Evolutionary conservation across 1,140 invertebrate genomes (phyloP), one percentile per base, ranked within the genome.

Genomic region (Idris sp.): DNA sequence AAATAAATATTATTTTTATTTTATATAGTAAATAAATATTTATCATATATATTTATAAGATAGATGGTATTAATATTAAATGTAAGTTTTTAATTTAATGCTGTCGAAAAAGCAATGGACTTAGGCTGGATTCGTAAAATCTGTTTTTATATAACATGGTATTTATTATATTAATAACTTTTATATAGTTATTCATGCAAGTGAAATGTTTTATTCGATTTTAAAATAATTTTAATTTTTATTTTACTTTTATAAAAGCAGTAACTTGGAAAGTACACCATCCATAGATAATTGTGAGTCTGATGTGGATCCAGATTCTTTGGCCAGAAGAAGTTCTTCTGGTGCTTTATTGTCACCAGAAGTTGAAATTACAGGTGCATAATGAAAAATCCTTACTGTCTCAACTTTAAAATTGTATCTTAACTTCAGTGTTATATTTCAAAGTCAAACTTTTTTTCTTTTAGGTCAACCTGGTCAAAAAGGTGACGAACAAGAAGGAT

Each of bases 401-500:
- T n/a, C n/a, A n/a, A n/a, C n/a, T n/a, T n/a, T n/a, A n/a, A n/a
- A n/a, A n/a, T n/a, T n/a, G n/a, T n/a, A n/a, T 26, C 40, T 44
- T 44, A 25, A 8, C 10, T 40, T 43, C 8, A 41, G 19, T 33
- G 10, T 41, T 22, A 22, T 22, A 22, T 22, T 4, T 6, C 6
- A 22, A 22, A 22, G 6, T 22, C 6, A 22, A n/a, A n/a, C 6
- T 6, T 22, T 22, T 2, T 22, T 22, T 2, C 6, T 4, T 22
- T 22, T 22, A 84, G 84, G 84, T 4, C 84, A 86, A 78, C 56
- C 83, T 6, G 81, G 79, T 8, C 80, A 81, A 15, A 89, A 89
- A 77, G 84, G 89, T n/a, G 90, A 90, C 31, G 94, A 97, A 85
- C 92, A 93, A 36, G 95, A 96, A 83, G 95, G 95, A 0, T 99